Base-by-base conservation (phyloP, 2,113 vertebrate genomes). In the Pipa parva region DNA sequence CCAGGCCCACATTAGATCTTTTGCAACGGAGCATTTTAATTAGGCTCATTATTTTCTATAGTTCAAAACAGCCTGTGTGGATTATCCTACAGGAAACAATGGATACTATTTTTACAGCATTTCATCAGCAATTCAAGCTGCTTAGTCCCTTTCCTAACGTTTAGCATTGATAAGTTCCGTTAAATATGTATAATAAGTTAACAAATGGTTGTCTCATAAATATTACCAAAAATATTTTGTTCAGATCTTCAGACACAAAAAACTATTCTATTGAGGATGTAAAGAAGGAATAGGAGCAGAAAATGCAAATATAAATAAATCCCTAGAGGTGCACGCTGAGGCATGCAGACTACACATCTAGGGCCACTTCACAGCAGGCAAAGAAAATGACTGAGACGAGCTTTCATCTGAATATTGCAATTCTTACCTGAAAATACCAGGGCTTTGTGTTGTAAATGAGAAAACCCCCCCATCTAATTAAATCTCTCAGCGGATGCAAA, bases 391-490 rank as follows among this genome's bases (percentile, higher is more conserved):
- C 15, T 17, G 46, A 59, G 58, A 59, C 29, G 9, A 17, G 21
- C 3, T 42, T 50, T 28, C 7, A 33, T 60, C 42, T 22, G 42
- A 69, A 69, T 42, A 60, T 39, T 12, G 27, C 37, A 15, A 58
- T 58, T 48, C 55, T 51, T 54, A 69, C 46, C 57, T 69, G 56
- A 69, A 56, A 52, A 52, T 28, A 31, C 31, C 7, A 59, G 60
- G 29, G 33, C 18, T 17, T 59, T n/a, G 7, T 18, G 20, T 37
- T 21, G 29, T 60, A 46, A 60, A 60, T 68, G 21, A 59, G 21
- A 49, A n/a, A n/a, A 27, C 11, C 65, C 46, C 26, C 12, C 48
- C n/a, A 28, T 60, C 57, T 69, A 52, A 69, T 69, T 60, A 69
- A 60, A 49, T 59, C 22, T 28, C 33, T 20, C 33, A 51, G 57